Conservation (phyloP, 2,113 vertebrate species). For the Thomomys bottae region DNA sequence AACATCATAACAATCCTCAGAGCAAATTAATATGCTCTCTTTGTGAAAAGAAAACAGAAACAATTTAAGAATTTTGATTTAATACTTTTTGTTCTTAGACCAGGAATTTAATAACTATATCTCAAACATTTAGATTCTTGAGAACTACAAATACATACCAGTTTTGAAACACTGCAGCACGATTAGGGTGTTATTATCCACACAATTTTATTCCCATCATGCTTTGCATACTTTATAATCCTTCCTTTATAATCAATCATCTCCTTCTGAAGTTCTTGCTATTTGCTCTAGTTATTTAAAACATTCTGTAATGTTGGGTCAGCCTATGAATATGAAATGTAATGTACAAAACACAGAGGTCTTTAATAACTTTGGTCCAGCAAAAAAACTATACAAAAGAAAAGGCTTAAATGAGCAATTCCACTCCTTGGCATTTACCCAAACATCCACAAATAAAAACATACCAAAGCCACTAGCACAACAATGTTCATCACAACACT, state of each 20-base stretch:
- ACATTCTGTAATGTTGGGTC: conserved; percentile 17
- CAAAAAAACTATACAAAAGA: conserved; percentile 35
- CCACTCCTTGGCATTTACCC: too few species aligned
- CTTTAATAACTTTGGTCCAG: conserved; percentile 38
- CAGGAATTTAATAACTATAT: background rate
- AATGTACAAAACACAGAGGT: conserved; percentile 6
- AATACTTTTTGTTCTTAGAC: background rate
- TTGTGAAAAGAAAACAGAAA: background rate
- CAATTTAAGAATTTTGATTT: conserved; percentile 25
- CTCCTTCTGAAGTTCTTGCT: background rate
- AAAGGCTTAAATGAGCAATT: background rate
- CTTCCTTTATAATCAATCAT: background rate
- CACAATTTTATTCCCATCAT: background rate
- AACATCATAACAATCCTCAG: conserved; percentile 49
- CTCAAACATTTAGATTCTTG: conserved; percentile 43
- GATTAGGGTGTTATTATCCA: background rate
- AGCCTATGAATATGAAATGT: conserved; percentile 41
- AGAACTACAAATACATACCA: conserved; percentile 41
- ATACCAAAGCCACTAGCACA: too few species aligned
- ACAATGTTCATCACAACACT: too few species aligned
- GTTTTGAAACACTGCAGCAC: conserved; percentile 35
- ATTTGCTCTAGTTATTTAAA: background rate
- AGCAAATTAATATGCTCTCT: conserved; percentile 26
- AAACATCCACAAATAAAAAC: too few species aligned
- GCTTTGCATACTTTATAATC: background rate